These are phyloP conservation scores for Oryzias woworae DNA, from an alignment of 2,113 vertebrate species.

Conservation along the genomic window DNA sequence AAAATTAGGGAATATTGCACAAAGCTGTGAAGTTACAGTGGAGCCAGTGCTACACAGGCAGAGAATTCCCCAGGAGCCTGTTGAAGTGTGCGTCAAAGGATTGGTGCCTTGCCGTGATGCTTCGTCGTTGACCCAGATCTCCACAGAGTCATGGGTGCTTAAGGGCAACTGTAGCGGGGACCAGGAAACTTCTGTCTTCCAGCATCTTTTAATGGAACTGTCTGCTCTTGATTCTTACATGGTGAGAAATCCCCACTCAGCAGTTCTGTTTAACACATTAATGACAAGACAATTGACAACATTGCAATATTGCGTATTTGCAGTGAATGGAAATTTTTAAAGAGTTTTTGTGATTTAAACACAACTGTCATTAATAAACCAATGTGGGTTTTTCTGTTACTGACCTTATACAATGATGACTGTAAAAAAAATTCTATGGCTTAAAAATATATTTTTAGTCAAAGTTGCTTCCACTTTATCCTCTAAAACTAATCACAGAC, in stretches of 20 bases:
- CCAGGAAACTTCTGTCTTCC: conserved; percentile 56
- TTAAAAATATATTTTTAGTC: too few relatives aligned
- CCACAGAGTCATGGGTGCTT: conserved; percentile 85
- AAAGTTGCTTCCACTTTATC: too few relatives aligned
- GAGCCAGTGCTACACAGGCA: conserved; percentile 83
- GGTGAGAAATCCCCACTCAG: conserved; percentile 72
- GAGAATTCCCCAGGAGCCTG: conserved; percentile 64
- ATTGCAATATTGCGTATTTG: too few relatives aligned
- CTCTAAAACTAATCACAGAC: too few relatives aligned
- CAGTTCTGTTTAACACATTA: not conserved
- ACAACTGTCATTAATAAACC: too few relatives aligned
- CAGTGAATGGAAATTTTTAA: too few relatives aligned
- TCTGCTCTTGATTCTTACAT: conserved; percentile 71
- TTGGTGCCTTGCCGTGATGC: conserved; percentile 73
- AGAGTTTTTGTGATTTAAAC: too few relatives aligned
- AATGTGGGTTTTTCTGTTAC: too few relatives aligned
- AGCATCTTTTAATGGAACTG: conserved; percentile 74
- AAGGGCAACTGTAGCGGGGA: conserved; percentile 38
- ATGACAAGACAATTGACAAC: not conserved
- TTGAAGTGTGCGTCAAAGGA: conserved; percentile 80
- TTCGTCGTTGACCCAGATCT: conserved; percentile 48
- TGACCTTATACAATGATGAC: too few relatives aligned
- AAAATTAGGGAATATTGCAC: conserved; percentile 48
- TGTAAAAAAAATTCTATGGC: too few relatives aligned
- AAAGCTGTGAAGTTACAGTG: conserved; percentile 77